These are phyloP conservation scores for Coenonympha arcania DNA, from an alignment of 2,888 invertebrate species.

Conservation along the genomic window DNA sequence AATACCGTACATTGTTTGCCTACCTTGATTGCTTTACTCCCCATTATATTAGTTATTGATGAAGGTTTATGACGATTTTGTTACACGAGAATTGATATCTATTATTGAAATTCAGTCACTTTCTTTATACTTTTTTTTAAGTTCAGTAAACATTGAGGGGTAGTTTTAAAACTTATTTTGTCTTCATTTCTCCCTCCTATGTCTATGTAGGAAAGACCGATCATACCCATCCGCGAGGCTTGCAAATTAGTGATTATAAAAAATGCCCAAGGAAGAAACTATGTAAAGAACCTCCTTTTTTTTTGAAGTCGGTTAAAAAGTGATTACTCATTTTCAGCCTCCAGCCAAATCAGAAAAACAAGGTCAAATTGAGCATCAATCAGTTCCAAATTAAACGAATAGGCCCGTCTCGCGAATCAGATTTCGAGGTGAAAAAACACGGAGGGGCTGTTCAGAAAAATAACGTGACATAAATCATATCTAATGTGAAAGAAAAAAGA, in stretches of 20 bases:
- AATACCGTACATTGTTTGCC: constrained; percentile 11
- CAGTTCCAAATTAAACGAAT: constrained; percentile 1
- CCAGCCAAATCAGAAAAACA: not conserved
- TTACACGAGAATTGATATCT: too few species aligned
- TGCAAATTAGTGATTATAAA: too few species aligned
- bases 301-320: too few species aligned
- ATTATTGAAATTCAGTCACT: too few species aligned
- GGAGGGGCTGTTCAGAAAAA: constrained; percentile 69
- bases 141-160: too few species aligned
- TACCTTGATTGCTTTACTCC: constrained; percentile 2
- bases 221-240: too few species aligned
- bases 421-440: constrained; percentile 59
- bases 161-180: too few species aligned
- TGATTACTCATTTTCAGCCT: not conserved
- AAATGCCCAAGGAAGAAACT: too few species aligned
- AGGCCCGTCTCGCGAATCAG: constrained; percentile 56
- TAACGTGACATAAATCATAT: constrained; percentile 69
- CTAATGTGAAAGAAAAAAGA: constrained; percentile 56
- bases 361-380: not conserved
- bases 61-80: not conserved
- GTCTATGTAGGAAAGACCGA: too few species aligned
- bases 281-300: too few species aligned
- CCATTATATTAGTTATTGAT: not conserved
- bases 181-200: too few species aligned
- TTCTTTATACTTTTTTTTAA: too few species aligned